Evolutionary conservation across 1,140 invertebrate species (phyloP), one percentile per base, ranked within the genome.

Genomic region (Zaprionus ghesquierei): DNA sequence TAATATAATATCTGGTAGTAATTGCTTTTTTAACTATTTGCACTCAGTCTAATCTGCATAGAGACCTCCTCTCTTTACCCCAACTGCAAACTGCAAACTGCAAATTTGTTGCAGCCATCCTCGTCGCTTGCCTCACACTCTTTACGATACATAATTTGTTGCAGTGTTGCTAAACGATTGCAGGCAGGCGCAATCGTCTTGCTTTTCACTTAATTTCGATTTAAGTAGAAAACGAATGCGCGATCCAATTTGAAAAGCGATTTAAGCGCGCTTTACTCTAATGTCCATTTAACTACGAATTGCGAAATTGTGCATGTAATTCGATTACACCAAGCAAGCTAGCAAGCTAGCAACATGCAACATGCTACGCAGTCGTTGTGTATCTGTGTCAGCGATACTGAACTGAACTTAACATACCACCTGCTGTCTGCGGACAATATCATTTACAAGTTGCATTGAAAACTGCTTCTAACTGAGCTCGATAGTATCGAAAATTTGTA

Each of bases 121-220:
- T 41, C 35, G 35, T 51, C 44, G 41, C 27, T 44, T 15, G 50
- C 13, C 29, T 1, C 18, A 44, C 41, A 44, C 41, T 44, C 0
- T 15, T 13, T 12, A 46, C 20, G 18, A 49, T 9, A 31, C 15
- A 29, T 29, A 27, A 3, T 27, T n/a, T 8, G 23, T 35, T 55
- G 50, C 13, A 65, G 22, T 69, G 65, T 65, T 65, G 69, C 69
- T 22, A 71, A 75, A 66, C 49, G 46, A 3, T 15, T 50, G 54
- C 54, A 29, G 29, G 15, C 33, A 13, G 22, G 10, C 25, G 33
- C 58, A 55, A 69, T 73, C 29, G 59, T 31, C 20, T 60, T 64
- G 53, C 54, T 74, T 77, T 77, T 69, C 50, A 68, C 68, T 79
- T 69, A 68, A 79, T 69, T 59, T 46, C 75, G 35, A 25, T 75